These are phyloP conservation scores for Agonopterix arenella DNA, from an alignment of 2,888 invertebrate species.

Conservation along the genomic window DNA sequence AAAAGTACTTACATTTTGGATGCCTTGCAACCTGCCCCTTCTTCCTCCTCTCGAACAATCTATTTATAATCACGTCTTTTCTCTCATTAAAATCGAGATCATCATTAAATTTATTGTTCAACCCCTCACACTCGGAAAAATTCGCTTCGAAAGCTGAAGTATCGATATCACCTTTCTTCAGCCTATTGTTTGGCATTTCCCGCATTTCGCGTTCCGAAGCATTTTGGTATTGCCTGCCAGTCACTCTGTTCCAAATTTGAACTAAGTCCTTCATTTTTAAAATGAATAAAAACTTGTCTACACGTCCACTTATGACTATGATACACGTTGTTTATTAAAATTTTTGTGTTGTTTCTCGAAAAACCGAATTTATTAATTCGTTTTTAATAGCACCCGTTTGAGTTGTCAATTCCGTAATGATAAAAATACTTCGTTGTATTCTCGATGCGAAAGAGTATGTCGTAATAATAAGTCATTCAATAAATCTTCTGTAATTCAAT, in stretches of 20 bases:
- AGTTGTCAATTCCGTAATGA: slow-evolving; percentile 8
- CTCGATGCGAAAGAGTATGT: no score
- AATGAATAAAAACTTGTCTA: slow-evolving; percentile 7
- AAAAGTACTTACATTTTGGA: slow-evolving; percentile 59
- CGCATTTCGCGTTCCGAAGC: slow-evolving; percentile 45
- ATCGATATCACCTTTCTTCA: slow-evolving; percentile 45
- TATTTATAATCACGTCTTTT: slow-evolving; percentile 58
- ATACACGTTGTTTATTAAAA: background rate
- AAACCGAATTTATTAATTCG: slow-evolving; percentile 21
- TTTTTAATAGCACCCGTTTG: slow-evolving; percentile 22
- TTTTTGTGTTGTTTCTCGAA: slow-evolving; percentile 14
- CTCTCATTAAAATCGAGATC: slow-evolving; percentile 51
- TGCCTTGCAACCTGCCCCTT: slow-evolving; percentile 49
- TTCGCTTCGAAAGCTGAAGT: slow-evolving; percentile 44
- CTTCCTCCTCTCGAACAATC: slow-evolving; percentile 49
- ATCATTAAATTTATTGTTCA: slow-evolving; percentile 50
- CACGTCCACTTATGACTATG: background rate
- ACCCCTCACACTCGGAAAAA: slow-evolving; percentile 53
- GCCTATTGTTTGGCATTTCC: slow-evolving; percentile 45
- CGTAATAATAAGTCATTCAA: slow-evolving; percentile 1
- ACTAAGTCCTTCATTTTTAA: slow-evolving; percentile 79
- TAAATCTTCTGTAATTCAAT: slow-evolving; percentile 14
- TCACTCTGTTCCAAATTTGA: slow-evolving; percentile 74
- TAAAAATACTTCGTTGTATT: no score
- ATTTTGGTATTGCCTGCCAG: slow-evolving; percentile 75